A percentile compares a stretch with the other conserved stretches of the same genome.
Evolutionary conservation across 1,140 invertebrate species (phyloP).

Genomic region (Diorhabda elongata): DNA sequence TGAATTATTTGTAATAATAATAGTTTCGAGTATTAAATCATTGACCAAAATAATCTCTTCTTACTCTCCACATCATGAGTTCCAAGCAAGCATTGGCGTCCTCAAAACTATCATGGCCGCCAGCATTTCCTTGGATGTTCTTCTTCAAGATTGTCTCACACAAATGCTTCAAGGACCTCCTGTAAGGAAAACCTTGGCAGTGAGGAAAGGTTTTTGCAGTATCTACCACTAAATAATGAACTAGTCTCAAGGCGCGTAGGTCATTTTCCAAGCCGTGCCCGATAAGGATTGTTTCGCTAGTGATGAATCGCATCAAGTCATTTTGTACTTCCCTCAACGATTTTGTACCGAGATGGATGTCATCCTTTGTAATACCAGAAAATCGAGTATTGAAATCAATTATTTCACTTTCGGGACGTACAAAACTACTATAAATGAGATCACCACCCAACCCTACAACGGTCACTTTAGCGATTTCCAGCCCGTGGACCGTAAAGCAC

Average conservation of each 20-base stretch:
- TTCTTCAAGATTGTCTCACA: too few species aligned
- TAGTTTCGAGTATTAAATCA: too few species aligned
- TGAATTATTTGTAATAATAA: too few species aligned
- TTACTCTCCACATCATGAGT: too few species aligned
- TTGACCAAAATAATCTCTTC: too few species aligned
- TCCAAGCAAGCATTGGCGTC: too few species aligned
- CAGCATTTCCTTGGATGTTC: too few species aligned
- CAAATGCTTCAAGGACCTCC: constrained; percentile 59
- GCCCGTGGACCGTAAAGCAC: constrained; percentile 77
- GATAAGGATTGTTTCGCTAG: constrained; percentile 81
- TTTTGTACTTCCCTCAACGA: constrained; percentile 76
- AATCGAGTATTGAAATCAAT: constrained; percentile 87
- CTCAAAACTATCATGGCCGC: too few species aligned
- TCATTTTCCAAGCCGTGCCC: constrained; percentile 95
- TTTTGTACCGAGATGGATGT: constrained; percentile 50
- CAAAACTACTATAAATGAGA: constrained; percentile 73
- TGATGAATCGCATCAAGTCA: constrained; percentile 73
- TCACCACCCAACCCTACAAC: constrained; percentile 67
- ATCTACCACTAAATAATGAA: constrained; percentile 83
- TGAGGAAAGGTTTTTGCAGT: constrained; percentile 84
- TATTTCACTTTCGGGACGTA: constrained; percentile 69
- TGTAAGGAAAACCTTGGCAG: constrained; percentile 67
- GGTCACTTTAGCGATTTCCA: constrained; percentile 79
- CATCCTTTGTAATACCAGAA: constrained; percentile 67
- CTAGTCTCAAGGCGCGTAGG: constrained; percentile 75